These are phyloP conservation scores for Solen grandis DNA, from an alignment of 1,140 invertebrate genomes.

Conservation along the genomic window DNA sequence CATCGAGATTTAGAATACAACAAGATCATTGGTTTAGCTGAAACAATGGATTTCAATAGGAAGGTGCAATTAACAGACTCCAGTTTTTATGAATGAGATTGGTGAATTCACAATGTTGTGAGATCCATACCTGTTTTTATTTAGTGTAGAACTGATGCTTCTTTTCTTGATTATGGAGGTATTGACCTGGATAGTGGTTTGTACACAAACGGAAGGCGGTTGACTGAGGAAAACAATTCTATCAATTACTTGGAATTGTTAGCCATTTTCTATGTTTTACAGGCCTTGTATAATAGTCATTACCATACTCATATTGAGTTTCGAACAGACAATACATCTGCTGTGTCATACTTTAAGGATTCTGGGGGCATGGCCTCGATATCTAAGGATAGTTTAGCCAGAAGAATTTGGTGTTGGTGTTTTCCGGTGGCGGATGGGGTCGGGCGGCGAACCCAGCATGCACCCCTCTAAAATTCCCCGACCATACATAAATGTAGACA, in stretches of 20 bases:
- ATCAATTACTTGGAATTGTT: conserved; percentile 7
- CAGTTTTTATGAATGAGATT: no score
- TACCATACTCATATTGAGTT: no score
- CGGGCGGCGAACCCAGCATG: no score
- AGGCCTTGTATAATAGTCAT: not conserved
- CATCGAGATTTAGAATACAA: not conserved
- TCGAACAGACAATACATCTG: no score
- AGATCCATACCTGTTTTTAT: not conserved
- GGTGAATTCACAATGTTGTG: no score
- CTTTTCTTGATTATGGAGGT: not conserved
- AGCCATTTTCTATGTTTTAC: not conserved
- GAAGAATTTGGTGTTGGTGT: not conserved
- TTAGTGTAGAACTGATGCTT: not conserved
- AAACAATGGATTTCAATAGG: not conserved
- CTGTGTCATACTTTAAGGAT: no score
- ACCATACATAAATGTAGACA: no score
- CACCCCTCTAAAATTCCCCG: no score
- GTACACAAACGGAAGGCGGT: no score
- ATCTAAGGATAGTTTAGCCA: not conserved
- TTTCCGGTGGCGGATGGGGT: no score
- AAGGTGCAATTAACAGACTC: not conserved
- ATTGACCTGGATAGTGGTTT: not conserved
- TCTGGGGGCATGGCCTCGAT: no score
- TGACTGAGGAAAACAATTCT: not conserved
- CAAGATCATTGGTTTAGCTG: not conserved